A percentile compares a stretch with the other conserved stretches of the same genome.
Evolutionary conservation across 2,888 invertebrate genomes (phyloP).

Genomic region (Allygus modestus): DNA sequence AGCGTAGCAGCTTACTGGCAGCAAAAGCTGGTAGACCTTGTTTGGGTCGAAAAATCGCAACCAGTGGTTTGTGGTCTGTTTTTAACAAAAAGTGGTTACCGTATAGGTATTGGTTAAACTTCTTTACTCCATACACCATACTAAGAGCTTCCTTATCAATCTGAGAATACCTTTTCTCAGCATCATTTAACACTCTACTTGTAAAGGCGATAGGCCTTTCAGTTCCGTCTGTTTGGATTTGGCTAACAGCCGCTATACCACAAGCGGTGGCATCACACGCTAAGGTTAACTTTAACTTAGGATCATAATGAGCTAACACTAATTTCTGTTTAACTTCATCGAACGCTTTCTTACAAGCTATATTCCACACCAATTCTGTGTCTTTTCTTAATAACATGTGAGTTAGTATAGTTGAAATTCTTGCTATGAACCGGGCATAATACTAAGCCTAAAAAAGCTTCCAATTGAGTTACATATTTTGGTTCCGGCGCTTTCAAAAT

Average conservation of each 20-base stretch:
- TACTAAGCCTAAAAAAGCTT: background rate
- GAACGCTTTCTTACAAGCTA: slow-evolving; percentile 5
- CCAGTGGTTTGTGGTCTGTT: slow-evolving; percentile 9
- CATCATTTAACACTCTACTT: background rate
- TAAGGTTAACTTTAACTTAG: slow-evolving; percentile 12
- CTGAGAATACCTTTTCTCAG: background rate
- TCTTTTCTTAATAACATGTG: background rate
- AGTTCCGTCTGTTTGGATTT: background rate
- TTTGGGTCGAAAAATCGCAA: slow-evolving; percentile 28
- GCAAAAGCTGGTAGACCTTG: slow-evolving; percentile 52
- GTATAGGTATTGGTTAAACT: too few relatives aligned
- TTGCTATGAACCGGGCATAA: background rate
- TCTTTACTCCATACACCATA: too few relatives aligned
- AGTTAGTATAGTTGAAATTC: background rate
- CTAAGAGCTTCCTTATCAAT: too few relatives aligned
- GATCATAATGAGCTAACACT: background rate
- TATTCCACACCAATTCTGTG: background rate
- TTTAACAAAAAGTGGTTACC: background rate
- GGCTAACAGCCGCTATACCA: background rate
- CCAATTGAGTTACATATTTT: background rate
- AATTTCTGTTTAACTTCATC: background rate
- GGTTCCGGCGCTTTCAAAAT: slow-evolving; percentile 1
- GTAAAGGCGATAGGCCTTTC: background rate
- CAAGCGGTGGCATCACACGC: background rate
- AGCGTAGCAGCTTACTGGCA: slow-evolving; percentile 43